Evolutionary conservation across 2,888 invertebrate species (phyloP).

Genomic region (Platycnemis pennipes): DNA sequence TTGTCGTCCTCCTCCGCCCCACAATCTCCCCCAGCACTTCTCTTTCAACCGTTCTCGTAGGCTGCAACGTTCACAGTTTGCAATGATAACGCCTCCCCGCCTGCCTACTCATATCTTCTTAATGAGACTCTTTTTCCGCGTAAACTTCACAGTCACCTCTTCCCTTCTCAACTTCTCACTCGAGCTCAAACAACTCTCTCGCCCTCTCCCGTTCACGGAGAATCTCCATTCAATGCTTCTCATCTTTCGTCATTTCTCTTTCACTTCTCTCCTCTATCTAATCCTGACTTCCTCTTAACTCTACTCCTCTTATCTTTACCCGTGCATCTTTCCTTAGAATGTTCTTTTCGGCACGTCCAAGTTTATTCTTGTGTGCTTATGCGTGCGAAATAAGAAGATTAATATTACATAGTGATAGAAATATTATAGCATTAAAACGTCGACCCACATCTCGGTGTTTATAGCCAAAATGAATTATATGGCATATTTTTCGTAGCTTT

Average conservation of each 20-base stretch:
- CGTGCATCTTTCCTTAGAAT: too few species aligned
- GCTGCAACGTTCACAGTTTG: slow-evolving; percentile 50
- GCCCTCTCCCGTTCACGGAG: neutral
- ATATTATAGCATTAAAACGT: too few species aligned
- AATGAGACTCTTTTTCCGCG: slow-evolving; percentile 51
- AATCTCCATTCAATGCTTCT: neutral
- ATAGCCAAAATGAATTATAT: too few species aligned
- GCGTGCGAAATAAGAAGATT: too few species aligned
- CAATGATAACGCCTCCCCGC: slow-evolving; percentile 43
- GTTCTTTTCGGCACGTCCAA: too few species aligned
- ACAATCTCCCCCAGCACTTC: neutral
- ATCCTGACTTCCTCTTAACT: neutral
- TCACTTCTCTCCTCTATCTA: neutral
- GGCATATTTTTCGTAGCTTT: too few species aligned
- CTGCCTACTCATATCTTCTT: slow-evolving; percentile 41
- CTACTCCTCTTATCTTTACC: neutral
- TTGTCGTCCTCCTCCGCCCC: neutral
- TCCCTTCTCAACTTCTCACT: neutral
- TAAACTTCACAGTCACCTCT: slow-evolving; percentile 8
- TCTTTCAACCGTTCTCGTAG: neutral
- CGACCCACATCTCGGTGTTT: too few species aligned
- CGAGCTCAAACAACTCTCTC: slow-evolving; percentile 7
- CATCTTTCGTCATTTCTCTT: neutral
- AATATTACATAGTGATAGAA: too few species aligned
- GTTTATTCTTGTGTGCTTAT: too few species aligned